Evolutionary conservation across 2,888 invertebrate genomes (phyloP), one percentile per base, ranked within the genome.

Genomic region (Cryptocheilus praepositus): DNA sequence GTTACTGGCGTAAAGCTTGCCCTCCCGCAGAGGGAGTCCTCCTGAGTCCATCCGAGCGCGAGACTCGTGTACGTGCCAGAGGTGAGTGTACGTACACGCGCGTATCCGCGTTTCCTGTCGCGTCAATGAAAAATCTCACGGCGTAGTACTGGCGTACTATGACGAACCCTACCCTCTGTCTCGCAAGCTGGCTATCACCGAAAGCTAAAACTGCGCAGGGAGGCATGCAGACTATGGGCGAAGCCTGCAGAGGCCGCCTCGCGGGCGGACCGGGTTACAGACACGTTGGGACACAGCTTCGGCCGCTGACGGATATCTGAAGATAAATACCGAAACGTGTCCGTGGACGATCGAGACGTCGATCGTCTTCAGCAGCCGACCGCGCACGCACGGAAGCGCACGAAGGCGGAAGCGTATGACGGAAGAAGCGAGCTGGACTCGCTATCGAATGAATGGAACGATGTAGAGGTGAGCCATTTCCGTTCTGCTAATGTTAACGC

Each of bases 381-480:
- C 64, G 60, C 60, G 68, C 72, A 61, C 67, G 65, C 67, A 44
- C 67, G 61, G 45, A 62, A 36, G 49, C 59, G 54, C 56, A 59
- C 25, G 63, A 61, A 16, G 8, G 18, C 60, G n/a, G 73, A 73
- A 58, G 65, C 65, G 64, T 22, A 67, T 70, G 67, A 77, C 79
- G 78, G 76, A 81, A 78, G 77, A 80, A 83, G 88, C 88, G 87
- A 88, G 88, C 86, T 82, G 81, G 84, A 80, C 88, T 88, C 88
- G 88, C 88, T 85, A 80, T 81, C 80, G 78, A 82, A 81, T 84
- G 88, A 85, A 88, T 88, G 88, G 87, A 88, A 87, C 85, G 88
- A 88, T 88, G 84, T 88, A 88, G 88, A 88, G 88, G 88, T 88
- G 82, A 88, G 87, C 49, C 1, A 8, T 11, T n/a, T 22, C 19